A percentile compares a stretch with the other conserved stretches of the same genome.
These are phyloP conservation scores for Macrobrachium nipponense DNA, from an alignment of 1,140 invertebrate genomes.

Conservation along the genomic window DNA sequence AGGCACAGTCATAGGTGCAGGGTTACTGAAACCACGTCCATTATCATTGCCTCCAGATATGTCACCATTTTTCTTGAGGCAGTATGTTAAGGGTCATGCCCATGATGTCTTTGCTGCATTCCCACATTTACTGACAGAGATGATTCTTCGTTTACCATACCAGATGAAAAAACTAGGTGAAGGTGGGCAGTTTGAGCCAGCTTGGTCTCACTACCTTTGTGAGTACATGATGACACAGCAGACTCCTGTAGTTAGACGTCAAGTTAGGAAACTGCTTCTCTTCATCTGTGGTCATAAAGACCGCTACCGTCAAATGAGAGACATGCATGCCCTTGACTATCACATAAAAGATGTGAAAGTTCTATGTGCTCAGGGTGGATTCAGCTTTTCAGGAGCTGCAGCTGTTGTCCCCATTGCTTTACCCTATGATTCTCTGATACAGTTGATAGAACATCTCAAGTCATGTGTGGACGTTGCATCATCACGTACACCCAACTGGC, in stretches of 20 bases:
- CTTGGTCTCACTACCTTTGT: conserved; percentile 86
- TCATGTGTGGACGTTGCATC: conserved; percentile 92
- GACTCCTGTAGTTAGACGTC: conserved; percentile 71
- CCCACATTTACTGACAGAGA: conserved; percentile 92
- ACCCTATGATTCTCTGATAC: conserved; percentile 90
- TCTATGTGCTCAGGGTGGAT: conserved; percentile 75
- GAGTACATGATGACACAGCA: conserved; percentile 94
- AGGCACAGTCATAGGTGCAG: conserved; percentile 71
- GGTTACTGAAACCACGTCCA: conserved; percentile 84
- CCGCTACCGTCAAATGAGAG: conserved; percentile 91
- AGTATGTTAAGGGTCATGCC: conserved; percentile 91
- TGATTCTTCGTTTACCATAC: conserved; percentile 92
- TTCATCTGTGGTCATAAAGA: conserved; percentile 96
- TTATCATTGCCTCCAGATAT: conserved; percentile 85
- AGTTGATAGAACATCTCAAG: conserved; percentile 94
- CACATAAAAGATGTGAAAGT: conserved; percentile 79
- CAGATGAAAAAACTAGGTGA: conserved; percentile 71
- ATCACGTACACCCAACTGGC: conserved; percentile 94
- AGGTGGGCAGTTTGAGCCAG: conserved; percentile 59
- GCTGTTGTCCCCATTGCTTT: conserved; percentile 71
- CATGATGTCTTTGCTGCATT: conserved; percentile 94
- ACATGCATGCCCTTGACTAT: conserved; percentile 89
- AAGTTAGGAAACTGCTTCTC: conserved; percentile 85
- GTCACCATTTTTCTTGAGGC: conserved; percentile 94
- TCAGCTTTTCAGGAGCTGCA: conserved; percentile 68